Evolutionary conservation across 2,888 invertebrate species (phyloP), one percentile per base, ranked within the genome.

Genomic region (Capitulum mitella): DNA sequence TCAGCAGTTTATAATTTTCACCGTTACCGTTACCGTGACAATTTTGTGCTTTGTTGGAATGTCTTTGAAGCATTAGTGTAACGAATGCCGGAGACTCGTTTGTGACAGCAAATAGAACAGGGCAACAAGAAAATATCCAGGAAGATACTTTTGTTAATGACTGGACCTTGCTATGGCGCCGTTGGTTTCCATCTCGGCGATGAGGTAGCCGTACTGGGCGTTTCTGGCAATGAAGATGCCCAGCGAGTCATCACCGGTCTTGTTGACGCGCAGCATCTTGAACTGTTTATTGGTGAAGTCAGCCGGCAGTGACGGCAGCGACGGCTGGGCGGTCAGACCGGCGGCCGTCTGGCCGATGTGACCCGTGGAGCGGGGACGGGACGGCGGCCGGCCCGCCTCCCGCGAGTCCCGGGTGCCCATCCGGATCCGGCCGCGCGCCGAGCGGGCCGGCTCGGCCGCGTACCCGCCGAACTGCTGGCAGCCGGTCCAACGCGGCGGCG

Each of bases 141-240:
- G n/a, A n/a, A n/a, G n/a, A n/a, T n/a, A n/a, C n/a, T n/a, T n/a
- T 26, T 19, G 51, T 54, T 22, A 6, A 22, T 58, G 29, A 29
- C 34, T 12, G 83, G 84, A 89, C 89, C 87, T 87, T 83, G 87
- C 85, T 40, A 91, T 91, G 85, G 91, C 89, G 78, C 91, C 91
- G 81, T 89, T 90, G 76, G 88, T 87, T 82, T 91, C 90, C 77
- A 91, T 87, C 78, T 86, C 85, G 14, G 87, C 86, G 78, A 89
- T 87, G 80, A 87, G 84, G 82, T 88, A 89, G 75, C 86, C 84
- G 26, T 80, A 79, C 8, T 78, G 48, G 34, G 77, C 78, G 32
- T 80, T 79, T 40, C 81, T 81, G 10, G 78, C 77, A 77, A 81
- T 80, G 46, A 80, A 79, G 29, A 82, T 79, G 29, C 81, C 80